These are phyloP conservation scores for Micropterix aruncella DNA, from an alignment of 2,888 invertebrate genomes.

Conservation along the genomic window DNA sequence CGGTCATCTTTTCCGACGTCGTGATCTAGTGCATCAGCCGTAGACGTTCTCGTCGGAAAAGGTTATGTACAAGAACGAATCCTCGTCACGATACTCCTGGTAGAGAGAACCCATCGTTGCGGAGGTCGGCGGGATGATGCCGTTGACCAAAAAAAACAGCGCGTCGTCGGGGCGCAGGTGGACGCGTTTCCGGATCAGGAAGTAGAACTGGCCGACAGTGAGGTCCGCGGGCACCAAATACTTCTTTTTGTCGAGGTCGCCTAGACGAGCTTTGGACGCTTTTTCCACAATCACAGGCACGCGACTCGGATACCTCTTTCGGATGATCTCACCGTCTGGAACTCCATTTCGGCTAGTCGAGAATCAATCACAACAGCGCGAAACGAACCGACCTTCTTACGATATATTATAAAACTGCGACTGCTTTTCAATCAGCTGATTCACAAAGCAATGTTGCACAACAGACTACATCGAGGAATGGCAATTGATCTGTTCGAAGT, in stretches of 20 bases:
- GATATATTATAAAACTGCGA: constrained; percentile 25
- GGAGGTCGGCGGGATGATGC: constrained; percentile 91
- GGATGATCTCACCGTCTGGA: constrained; percentile 93
- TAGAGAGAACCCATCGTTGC: constrained; percentile 94
- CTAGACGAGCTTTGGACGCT: constrained; percentile 87
- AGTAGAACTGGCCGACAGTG: constrained; percentile 95
- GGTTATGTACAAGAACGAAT: constrained; percentile 98
- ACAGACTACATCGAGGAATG: too few relatives aligned
- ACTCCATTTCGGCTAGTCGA: constrained; percentile 62
- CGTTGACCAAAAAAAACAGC: constrained; percentile 94
- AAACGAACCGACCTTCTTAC: constrained; percentile 11
- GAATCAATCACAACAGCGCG: constrained; percentile 25
- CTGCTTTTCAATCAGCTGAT: too few relatives aligned
- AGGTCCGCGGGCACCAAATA: constrained; percentile 92
- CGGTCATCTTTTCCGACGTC: too few relatives aligned
- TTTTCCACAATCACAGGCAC: constrained; percentile 97
- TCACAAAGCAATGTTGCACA: too few relatives aligned
- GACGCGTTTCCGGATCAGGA: constrained; percentile 89
- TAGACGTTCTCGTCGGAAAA: constrained; percentile 99
- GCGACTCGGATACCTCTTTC: constrained; percentile 92
- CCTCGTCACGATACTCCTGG: constrained; percentile 99
- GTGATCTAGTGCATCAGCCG: constrained; percentile 56
- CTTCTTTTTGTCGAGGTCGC: constrained; percentile 94
- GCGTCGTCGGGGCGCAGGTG: constrained; percentile 93
- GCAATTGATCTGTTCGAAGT: too few relatives aligned